Percentiles rank a stretch among this genome's conserved stretches.
Evolutionary conservation across 2,888 invertebrate genomes (phyloP).

Genomic region (Polydrusus pterygomalis): DNA sequence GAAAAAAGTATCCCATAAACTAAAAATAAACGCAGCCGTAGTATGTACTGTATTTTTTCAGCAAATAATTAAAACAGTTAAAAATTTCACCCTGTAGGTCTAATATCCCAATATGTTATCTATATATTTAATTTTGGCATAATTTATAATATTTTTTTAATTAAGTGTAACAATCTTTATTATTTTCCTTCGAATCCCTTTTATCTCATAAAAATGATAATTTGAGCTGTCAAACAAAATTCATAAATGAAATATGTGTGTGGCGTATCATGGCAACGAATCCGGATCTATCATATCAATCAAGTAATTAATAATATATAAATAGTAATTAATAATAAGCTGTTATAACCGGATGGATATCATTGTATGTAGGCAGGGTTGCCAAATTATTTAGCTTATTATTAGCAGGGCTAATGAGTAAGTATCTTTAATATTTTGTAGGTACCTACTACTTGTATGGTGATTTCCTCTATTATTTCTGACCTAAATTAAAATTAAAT

Average conservation of each 20-base stretch:
- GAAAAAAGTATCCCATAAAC: no score
- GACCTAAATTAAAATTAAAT: no score
- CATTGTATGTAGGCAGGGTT: neutral
- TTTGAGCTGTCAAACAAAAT: conserved; percentile 1
- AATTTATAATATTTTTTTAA: neutral
- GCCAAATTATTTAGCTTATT: neutral
- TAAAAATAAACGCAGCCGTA: no score
- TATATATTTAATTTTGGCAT: neutral
- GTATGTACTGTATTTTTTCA: no score
- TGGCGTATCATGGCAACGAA: conserved; percentile 8
- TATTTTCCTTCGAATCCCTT: neutral
- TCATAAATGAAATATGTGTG: conserved; percentile 7
- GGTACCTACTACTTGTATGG: no score
- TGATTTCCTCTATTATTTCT: no score
- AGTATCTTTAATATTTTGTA: no score
- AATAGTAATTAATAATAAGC: conserved; percentile 17
- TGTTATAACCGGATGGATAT: neutral
- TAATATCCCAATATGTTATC: no score
- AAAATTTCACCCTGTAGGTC: no score
- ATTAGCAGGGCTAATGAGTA: no score
- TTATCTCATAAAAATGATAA: neutral
- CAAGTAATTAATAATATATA: conserved; percentile 6
- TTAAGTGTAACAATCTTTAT: neutral
- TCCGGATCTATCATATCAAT: conserved; percentile 9
- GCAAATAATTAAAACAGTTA: no score